These are phyloP conservation scores for Sebastolobus alascanus DNA, from an alignment of 2,797 vertebrate species.

Conservation along the genomic window DNA sequence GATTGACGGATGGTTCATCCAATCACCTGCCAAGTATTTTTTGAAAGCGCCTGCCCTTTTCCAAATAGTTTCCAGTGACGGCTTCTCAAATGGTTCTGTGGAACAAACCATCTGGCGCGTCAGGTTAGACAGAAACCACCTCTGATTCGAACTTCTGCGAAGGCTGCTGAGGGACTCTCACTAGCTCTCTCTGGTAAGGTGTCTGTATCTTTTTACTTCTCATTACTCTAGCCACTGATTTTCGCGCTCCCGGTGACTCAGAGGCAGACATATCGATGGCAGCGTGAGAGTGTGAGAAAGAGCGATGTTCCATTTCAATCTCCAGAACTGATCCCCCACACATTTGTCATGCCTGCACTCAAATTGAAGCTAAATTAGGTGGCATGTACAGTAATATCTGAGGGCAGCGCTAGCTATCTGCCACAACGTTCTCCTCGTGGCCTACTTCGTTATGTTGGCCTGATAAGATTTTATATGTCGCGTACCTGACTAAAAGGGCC, in stretches of 20 bases:
- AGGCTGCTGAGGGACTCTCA: constrained; percentile 17
- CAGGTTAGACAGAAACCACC: not conserved
- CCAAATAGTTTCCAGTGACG: too few species aligned
- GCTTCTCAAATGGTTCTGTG: too few species aligned
- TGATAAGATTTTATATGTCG: constrained; percentile 37
- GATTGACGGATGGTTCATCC: too few species aligned
- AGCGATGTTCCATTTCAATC: constrained; percentile 60
- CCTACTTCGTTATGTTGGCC: constrained; percentile 37
- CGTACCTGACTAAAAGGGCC: not conserved
- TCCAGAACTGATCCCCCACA: constrained; percentile 50
- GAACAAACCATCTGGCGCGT: too few species aligned
- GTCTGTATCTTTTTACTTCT: constrained; percentile 40
- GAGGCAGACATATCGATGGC: constrained; percentile 45
- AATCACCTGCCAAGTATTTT: too few species aligned
- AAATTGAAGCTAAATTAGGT: constrained; percentile 57
- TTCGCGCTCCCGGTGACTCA: constrained; percentile 40
- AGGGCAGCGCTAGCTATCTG: constrained; percentile 35
- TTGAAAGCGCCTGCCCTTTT: too few species aligned
- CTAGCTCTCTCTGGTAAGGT: not conserved
- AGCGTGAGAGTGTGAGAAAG: constrained; percentile 37
- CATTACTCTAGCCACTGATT: constrained; percentile 52
- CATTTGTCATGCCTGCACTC: constrained; percentile 60
- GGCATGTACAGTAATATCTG: constrained; percentile 54
- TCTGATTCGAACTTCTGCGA: constrained; percentile 23
- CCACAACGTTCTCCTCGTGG: constrained; percentile 30